These are phyloP conservation scores for Hippocampus mohnikei DNA, from an alignment of 2,113 vertebrate genomes.

Conservation along the genomic window DNA sequence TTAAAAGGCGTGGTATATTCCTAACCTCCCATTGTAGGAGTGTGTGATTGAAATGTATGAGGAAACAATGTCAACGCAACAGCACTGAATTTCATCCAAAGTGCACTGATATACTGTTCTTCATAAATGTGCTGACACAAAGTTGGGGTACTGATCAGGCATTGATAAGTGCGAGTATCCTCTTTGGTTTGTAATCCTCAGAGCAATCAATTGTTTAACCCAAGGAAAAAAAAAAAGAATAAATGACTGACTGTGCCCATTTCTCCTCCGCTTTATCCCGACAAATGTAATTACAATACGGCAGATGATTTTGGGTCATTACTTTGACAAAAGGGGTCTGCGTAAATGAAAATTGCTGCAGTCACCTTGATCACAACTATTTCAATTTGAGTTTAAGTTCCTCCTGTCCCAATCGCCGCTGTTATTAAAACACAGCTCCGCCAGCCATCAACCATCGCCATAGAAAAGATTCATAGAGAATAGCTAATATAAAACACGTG, in stretches of 20 bases:
- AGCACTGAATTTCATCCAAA: conserved; percentile 39
- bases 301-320: conserved; percentile 20
- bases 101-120: conserved; percentile 42
- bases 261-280: conserved; percentile 9
- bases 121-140: conserved; percentile 31
- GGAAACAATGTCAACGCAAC: conserved; percentile 35
- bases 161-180: conserved; percentile 44
- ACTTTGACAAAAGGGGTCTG: conserved; percentile 2
- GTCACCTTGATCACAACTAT: conserved; percentile 31
- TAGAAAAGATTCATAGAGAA: conserved; percentile 64
- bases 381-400: conserved; percentile 24
- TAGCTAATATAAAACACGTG: conserved; percentile 39
- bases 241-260: conserved; percentile 15
- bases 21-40: conserved; percentile 12
- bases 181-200: conserved; percentile 63
- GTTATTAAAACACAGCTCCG: conserved; percentile 54
- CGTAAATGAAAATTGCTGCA: conserved; percentile 20
- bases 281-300: conserved; percentile 28
- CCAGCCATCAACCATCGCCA: conserved; percentile 37
- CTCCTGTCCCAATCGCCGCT: conserved; percentile 24
- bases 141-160: conserved; percentile 10
- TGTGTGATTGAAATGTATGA: conserved; percentile 27
- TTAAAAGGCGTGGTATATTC: conserved; percentile 28
- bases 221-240: conserved; percentile 6
- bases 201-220: conserved; percentile 15